phyloP scores from a whole-genome alignment of 1,140 invertebrate species.

The Phocides pigmalion region DNA sequence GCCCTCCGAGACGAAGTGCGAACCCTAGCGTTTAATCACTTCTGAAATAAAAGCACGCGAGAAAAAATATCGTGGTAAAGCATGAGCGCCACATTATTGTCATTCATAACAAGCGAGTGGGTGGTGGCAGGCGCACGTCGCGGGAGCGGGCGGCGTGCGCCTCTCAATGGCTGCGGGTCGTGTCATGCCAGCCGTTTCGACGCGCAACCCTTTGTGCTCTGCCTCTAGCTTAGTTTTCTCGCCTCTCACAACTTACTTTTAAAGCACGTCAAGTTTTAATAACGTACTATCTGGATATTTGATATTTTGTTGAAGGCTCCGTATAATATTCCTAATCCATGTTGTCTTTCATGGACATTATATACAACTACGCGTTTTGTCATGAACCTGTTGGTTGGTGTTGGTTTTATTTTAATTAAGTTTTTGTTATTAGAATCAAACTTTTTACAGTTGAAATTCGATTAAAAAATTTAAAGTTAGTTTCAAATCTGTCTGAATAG shows the following conservation, averaged over 20 bases:
- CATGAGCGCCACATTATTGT: slow-evolving; percentile 75
- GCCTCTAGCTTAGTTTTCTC: slow-evolving; percentile 63
- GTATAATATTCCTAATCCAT: too few relatives aligned
- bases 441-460: too few relatives aligned
- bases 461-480: background rate
- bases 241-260: slow-evolving; percentile 49
- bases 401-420: too few relatives aligned
- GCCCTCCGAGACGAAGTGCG: slow-evolving; percentile 52
- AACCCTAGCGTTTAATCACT: slow-evolving; percentile 74
- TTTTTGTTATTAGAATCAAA: too few relatives aligned
- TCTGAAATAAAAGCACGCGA: slow-evolving; percentile 73
- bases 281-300: slow-evolving; percentile 29
- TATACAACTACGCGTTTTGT: too few relatives aligned
- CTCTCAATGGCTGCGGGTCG: slow-evolving; percentile 60
- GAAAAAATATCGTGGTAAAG: slow-evolving; percentile 72
- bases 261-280: slow-evolving; percentile 35
- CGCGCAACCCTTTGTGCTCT: slow-evolving; percentile 47
- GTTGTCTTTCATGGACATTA: too few relatives aligned
- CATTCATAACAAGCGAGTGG: slow-evolving; percentile 75
- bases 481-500: background rate
- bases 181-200: slow-evolving; percentile 63
- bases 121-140: slow-evolving; percentile 37
- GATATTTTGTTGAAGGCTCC: background rate
- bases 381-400: too few relatives aligned
- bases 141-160: slow-evolving; percentile 36